Evolutionary conservation across 2,113 vertebrate species (phyloP).

Genomic region (Lycocorax pyrrhopterus): DNA sequence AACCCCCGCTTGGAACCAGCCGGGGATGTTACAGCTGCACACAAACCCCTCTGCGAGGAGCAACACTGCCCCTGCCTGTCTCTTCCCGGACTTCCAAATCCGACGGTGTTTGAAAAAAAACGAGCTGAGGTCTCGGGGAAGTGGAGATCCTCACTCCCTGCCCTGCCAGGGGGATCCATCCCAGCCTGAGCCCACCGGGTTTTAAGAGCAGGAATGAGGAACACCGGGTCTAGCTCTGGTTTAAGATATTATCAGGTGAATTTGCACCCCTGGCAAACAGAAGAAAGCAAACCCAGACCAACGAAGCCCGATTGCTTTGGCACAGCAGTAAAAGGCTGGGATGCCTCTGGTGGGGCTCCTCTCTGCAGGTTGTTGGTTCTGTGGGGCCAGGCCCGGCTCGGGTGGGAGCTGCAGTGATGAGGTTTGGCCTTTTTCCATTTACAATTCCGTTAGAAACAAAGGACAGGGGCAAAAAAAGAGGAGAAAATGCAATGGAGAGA

Average conservation of each 20-base stretch:
- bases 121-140: accelerated
- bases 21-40: accelerated
- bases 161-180: neutral
- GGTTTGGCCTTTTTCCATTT: neutral
- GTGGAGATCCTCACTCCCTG: neutral
- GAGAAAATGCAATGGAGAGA: neutral
- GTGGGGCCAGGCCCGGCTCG: neutral
- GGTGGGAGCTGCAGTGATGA: accelerated
- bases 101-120: neutral
- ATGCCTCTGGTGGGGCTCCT: accelerated
- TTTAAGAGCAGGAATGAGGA: neutral
- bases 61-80: neutral
- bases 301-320: accelerated
- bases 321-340: neutral
- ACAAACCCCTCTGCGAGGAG: neutral
- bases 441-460: neutral
- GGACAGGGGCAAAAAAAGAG: accelerated
- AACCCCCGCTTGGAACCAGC: neutral
- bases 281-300: neutral
- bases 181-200: accelerated
- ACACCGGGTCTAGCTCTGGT: accelerated
- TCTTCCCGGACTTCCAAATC: neutral
- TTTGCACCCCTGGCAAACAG: neutral
- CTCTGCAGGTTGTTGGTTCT: neutral
- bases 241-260: neutral